Evolutionary conservation across 1,140 invertebrate species (phyloP), one percentile per base, ranked within the genome.

Genomic region (Zaprionus africanus): DNA sequence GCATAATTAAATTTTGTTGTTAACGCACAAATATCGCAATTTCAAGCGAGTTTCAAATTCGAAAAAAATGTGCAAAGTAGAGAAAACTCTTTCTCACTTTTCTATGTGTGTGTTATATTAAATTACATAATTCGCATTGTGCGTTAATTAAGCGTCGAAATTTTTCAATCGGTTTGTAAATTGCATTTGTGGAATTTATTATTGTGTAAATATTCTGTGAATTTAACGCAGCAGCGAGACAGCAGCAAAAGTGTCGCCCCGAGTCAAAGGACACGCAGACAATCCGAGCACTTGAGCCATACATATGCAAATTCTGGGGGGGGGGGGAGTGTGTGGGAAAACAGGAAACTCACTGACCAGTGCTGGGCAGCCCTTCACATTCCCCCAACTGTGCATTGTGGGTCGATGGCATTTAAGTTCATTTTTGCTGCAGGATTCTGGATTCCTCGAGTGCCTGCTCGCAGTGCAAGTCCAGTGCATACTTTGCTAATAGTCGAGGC

Each of bases 361-460:
- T 26, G 26, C 13, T 38, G 36, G 36, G 36, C 36, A 38, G 36
- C 36, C 12, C 43, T 19, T 36, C 7, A 22, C 41, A 70, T 56
- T 34, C 31, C 31, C 28, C 28, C 62, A 51, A 22, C 28, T 75
- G 19, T 60, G 19, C 51, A 24, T 26, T 73, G 15, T 61, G 60
- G 73, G 66, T 80, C 72, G 81, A 78, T 79, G 72, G 82, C 68
- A 81, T 71, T 82, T 67, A 46, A 69, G 60, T 82, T 86, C 53
- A 77, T 63, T 72, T 60, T 72, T 80, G 54, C 53, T 43, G 26
- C 31, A 34, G 38, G 53, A 61, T 66, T 68, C 56, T 49, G 28
- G 49, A 34, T 28, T 31, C 59, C 41, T 56, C 49, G 34, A 58
- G 66, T 58, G 60, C 51, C n/a, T 46, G 2, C 41, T 17, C 28